Evolutionary conservation across 1,140 invertebrate species (phyloP).

Genomic region (Goniozus legneri): DNA sequence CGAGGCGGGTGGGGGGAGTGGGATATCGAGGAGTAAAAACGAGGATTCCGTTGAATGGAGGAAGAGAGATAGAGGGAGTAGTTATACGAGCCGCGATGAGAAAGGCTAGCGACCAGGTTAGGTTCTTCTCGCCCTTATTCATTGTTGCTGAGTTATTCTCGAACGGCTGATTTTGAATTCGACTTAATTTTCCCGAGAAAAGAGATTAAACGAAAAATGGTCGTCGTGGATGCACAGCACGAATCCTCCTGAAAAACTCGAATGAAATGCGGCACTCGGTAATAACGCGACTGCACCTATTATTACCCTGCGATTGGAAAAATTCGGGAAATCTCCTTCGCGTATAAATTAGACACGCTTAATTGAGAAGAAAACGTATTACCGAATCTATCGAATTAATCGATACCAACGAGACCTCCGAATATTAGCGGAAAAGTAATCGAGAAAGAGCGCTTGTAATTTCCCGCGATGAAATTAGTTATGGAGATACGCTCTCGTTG

Average conservation of each 20-base stretch:
- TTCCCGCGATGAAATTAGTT: slow-evolving; percentile 30
- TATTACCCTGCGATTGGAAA: too few relatives aligned
- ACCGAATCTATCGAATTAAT: too few relatives aligned
- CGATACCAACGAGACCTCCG: too few relatives aligned
- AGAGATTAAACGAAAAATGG: slow-evolving; percentile 38
- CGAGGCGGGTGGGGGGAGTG: slow-evolving; percentile 13
- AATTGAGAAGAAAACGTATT: too few relatives aligned
- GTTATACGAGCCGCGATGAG: slow-evolving; percentile 1
- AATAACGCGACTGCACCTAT: too few relatives aligned
- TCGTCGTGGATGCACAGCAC: slow-evolving; percentile 16
- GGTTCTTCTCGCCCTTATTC: slow-evolving; percentile 10
- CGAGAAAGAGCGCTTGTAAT: slow-evolving; percentile 16
- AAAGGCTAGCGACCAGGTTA: slow-evolving; percentile 12
- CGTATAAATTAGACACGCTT: too few relatives aligned
- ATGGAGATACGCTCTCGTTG: slow-evolving; percentile 17
- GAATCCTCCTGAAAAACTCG: slow-evolving; percentile 28
- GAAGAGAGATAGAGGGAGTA: background rate
- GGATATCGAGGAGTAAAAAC: background rate
- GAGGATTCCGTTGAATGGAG: background rate
- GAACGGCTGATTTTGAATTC: slow-evolving; percentile 33
- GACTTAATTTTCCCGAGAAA: slow-evolving; percentile 41
- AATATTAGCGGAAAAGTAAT: too few relatives aligned
- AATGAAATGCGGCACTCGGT: slow-evolving; percentile 32
- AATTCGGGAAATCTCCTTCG: too few relatives aligned
- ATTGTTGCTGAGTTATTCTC: slow-evolving; percentile 40